Evolutionary conservation across 2,888 invertebrate genomes (phyloP).

Genomic region (Lithodes maja): DNA sequence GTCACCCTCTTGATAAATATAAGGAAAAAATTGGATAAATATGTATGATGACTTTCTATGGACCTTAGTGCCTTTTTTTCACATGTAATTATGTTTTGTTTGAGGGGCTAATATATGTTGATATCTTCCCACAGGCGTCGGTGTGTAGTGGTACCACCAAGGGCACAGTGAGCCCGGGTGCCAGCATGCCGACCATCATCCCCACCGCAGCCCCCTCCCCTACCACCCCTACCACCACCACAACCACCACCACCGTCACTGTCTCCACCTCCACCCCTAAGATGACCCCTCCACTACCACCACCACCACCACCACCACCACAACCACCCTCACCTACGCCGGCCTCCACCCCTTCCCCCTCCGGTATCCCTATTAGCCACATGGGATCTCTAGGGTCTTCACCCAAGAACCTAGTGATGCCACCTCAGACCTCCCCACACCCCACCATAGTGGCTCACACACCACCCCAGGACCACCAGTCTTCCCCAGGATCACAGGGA

Average conservation of each 20-base stretch:
- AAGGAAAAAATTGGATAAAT: too few species aligned
- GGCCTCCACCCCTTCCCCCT: conserved; percentile 26
- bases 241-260: conserved; percentile 57
- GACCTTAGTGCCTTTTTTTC: too few species aligned
- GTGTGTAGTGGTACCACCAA: conserved; percentile 21
- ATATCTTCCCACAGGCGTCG: background rate
- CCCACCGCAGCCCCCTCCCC: conserved; percentile 51
- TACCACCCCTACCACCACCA: conserved; percentile 54
- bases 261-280: conserved; percentile 40
- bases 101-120: too few species aligned
- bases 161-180: conserved; percentile 39
- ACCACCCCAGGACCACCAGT: conserved; percentile 35
- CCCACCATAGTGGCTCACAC: background rate
- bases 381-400: conserved; percentile 33
- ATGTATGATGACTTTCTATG: too few species aligned
- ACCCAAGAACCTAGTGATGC: conserved; percentile 38
- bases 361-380: conserved; percentile 15
- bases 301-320: conserved; percentile 19
- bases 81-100: too few species aligned
- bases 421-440: conserved; percentile 43
- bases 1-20: too few species aligned
- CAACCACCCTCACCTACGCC: conserved; percentile 23
- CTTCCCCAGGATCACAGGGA: conserved; percentile 29
- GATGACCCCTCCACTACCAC: conserved; percentile 45
- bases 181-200: conserved; percentile 63